Evolutionary conservation across 2,113 vertebrate genomes (phyloP).

Genomic region (Gallinago media): DNA sequence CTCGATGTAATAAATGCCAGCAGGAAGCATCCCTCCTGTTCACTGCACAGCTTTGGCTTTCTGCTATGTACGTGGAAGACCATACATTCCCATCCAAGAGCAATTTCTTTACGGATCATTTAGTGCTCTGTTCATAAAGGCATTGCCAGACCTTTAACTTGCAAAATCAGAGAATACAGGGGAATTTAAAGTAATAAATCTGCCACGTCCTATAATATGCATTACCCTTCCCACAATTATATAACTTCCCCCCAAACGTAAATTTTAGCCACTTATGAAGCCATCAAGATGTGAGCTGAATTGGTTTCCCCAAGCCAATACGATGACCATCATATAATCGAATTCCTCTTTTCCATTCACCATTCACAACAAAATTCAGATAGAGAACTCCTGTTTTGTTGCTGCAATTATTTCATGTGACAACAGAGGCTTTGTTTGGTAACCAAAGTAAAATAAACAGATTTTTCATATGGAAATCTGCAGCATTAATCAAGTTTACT

Average conservation of each 20-base stretch:
- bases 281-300: background rate
- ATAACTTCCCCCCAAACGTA: background rate
- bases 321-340: background rate
- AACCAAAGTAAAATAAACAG: background rate
- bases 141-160: background rate
- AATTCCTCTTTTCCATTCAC: background rate
- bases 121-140: background rate
- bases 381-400: background rate
- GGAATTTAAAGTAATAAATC: background rate
- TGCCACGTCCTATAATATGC: background rate
- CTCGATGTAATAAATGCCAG: background rate
- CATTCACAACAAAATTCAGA: background rate
- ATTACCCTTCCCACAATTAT: background rate
- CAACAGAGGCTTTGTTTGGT: background rate
- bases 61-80: background rate
- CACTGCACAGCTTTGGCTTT: background rate
- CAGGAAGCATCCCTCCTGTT: background rate
- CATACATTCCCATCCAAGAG: background rate
- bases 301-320: background rate
- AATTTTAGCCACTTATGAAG: background rate
- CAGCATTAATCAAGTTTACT: background rate
- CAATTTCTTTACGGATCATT: background rate
- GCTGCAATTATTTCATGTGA: background rate
- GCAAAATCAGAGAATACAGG: background rate
- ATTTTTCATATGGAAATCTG: background rate